These are phyloP conservation scores for Sphaerodactylus townsendi DNA, from an alignment of 2,113 vertebrate species.

Conservation along the genomic window DNA sequence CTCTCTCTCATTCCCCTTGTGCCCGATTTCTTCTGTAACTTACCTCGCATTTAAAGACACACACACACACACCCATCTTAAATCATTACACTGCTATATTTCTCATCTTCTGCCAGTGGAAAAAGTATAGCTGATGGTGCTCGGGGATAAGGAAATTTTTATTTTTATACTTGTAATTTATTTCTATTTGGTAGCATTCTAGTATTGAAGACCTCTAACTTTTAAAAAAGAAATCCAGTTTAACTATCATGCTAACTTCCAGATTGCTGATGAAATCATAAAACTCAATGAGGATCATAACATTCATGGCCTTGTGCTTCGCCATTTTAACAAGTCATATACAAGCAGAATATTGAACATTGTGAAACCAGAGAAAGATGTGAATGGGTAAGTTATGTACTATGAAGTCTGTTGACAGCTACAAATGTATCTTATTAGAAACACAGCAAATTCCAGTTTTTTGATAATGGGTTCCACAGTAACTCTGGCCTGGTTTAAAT, in stretches of 20 bases:
- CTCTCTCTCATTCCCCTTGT: no score
- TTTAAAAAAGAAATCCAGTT: constrained; percentile 13
- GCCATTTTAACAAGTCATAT: constrained; percentile 74
- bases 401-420: constrained; percentile 11
- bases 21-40: no score
- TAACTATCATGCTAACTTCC: constrained; percentile 36
- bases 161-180: background rate
- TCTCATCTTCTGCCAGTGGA: background rate
- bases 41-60: background rate
- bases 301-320: constrained; percentile 87
- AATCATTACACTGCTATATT: background rate
- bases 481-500: background rate
- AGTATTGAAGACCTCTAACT: background rate
- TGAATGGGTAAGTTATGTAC: constrained; percentile 82
- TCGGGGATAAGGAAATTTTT: background rate
- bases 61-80: no score
- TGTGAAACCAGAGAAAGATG: constrained; percentile 89
- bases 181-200: background rate
- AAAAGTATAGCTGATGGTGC: background rate
- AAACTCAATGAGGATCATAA: constrained; percentile 87
- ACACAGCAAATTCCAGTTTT: constrained; percentile 14
- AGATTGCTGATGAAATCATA: constrained; percentile 88
- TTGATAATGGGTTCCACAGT: constrained; percentile 27
- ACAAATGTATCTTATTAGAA: constrained; percentile 1
- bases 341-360: constrained; percentile 81